A percentile compares a stretch with the other conserved stretches of the same genome.
Evolutionary conservation across 53 echinoderm and acorn worm species (phyloP).

Genomic region (Echinarachnius parma): DNA sequence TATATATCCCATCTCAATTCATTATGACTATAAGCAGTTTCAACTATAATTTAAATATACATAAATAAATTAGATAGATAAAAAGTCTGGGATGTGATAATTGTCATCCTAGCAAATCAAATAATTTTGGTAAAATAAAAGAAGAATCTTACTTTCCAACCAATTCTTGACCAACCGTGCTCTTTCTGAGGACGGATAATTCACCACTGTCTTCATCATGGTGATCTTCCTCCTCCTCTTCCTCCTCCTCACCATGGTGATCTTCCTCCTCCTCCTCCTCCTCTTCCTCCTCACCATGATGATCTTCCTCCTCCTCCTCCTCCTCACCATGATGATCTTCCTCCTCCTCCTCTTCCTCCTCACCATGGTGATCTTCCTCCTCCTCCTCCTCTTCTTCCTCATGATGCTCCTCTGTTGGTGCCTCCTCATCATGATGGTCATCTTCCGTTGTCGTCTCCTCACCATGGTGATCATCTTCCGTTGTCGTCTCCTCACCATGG

Average conservation of each 20-base stretch:
- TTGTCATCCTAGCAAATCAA: no score
- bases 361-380: not conserved
- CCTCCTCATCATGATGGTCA: not conserved
- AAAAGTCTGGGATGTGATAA: no score
- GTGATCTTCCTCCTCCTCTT: not conserved
- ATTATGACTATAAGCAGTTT: no score
- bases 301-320: not conserved
- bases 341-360: constrained; percentile 11
- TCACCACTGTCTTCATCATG: constrained; percentile 1
- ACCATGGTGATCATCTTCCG: constrained; percentile 5
- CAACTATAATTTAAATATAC: no score
- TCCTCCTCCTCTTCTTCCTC: not conserved
- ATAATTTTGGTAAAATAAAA: no score
- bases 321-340: not conserved
- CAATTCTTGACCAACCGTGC: constrained; percentile 13
- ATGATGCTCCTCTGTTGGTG: not conserved
- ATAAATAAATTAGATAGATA: no score
- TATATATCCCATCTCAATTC: no score
- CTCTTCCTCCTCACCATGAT: not conserved
- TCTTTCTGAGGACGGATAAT: constrained; percentile 10
- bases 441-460: not conserved
- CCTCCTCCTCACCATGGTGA: not conserved
- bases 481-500: not conserved
- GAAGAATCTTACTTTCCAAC: constrained; percentile 14
- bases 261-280: constrained; percentile 7